A percentile compares a stretch with the other conserved stretches of the same genome.
These are phyloP conservation scores for Pyxicephalus adspersus DNA, from an alignment of 2,113 vertebrate species.

Conservation along the genomic window DNA sequence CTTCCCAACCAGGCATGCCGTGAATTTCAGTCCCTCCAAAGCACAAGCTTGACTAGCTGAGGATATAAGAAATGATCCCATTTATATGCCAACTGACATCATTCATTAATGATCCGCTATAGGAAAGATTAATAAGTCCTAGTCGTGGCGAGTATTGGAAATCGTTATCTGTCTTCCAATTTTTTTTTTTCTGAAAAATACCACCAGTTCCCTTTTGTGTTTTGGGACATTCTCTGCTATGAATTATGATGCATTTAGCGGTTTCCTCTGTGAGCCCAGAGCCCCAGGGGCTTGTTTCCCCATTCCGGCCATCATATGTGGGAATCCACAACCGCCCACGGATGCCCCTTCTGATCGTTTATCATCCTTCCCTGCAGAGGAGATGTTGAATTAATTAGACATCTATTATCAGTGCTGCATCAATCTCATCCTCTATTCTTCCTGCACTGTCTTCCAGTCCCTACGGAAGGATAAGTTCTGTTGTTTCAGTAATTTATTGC, in stretches of 20 bases:
- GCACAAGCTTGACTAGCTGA: too few relatives aligned
- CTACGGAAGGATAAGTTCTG: constrained; percentile 3
- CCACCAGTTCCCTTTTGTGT: background rate
- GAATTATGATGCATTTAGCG: background rate
- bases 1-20: too few relatives aligned
- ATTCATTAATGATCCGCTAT: background rate
- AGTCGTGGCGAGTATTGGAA: background rate
- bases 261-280: background rate
- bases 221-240: background rate
- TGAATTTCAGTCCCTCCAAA: too few relatives aligned
- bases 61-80: too few relatives aligned
- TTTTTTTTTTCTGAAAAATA: background rate
- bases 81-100: too few relatives aligned
- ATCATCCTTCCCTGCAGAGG: constrained; percentile 64
- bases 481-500: constrained; percentile 61
- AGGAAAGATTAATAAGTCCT: background rate
- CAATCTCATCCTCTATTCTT: constrained; percentile 58
- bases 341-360: constrained; percentile 63
- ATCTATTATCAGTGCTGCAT: constrained; percentile 67
- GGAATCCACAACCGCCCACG: constrained; percentile 61
- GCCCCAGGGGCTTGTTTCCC: constrained; percentile 62
- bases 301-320: constrained; percentile 61
- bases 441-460: constrained; percentile 28
- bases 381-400: constrained; percentile 57
- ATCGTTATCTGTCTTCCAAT: constrained; percentile 4